Percentiles rank a stretch among this genome's conserved stretches.
Conservation (phyloP, 2,113 vertebrate genomes). For the Myiagra hebetior region DNA sequence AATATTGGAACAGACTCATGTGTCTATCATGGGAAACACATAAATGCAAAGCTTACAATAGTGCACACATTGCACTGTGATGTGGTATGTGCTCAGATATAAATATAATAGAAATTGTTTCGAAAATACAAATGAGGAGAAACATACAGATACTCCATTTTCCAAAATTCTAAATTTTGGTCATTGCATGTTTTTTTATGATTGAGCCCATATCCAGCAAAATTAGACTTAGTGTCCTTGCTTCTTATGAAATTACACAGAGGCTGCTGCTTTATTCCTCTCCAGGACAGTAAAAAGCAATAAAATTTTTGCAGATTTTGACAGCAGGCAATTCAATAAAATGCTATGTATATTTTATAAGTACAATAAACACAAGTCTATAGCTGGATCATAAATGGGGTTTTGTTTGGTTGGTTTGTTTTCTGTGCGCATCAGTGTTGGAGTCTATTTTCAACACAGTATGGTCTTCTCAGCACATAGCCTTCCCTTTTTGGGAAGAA, state of each 20-base stretch:
- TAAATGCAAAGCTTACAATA: neutral
- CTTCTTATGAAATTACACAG: conserved; percentile 82
- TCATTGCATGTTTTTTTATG: conserved; percentile 69
- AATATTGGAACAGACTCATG: neutral
- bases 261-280: conserved; percentile 77
- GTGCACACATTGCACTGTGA: neutral
- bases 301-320: conserved; percentile 83
- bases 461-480: neutral
- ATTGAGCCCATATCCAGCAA: conserved; percentile 75
- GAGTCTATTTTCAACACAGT: neutral
- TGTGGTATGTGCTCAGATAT: neutral
- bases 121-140: neutral
- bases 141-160: neutral
- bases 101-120: neutral
- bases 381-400: conserved; percentile 58
- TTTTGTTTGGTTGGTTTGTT: conserved; percentile 11
- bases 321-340: conserved; percentile 85
- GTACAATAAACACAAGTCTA: conserved; percentile 80
- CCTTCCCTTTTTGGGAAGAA: conserved; percentile 25
- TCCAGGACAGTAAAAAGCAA: conserved; percentile 84
- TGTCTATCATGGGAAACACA: neutral
- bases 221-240: conserved; percentile 81
- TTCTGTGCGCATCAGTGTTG: neutral
- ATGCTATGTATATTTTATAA: conserved; percentile 88
- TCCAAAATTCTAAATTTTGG: conserved; percentile 47